Conservation (phyloP, 2,888 invertebrate species). For the Apeira syringaria region DNA sequence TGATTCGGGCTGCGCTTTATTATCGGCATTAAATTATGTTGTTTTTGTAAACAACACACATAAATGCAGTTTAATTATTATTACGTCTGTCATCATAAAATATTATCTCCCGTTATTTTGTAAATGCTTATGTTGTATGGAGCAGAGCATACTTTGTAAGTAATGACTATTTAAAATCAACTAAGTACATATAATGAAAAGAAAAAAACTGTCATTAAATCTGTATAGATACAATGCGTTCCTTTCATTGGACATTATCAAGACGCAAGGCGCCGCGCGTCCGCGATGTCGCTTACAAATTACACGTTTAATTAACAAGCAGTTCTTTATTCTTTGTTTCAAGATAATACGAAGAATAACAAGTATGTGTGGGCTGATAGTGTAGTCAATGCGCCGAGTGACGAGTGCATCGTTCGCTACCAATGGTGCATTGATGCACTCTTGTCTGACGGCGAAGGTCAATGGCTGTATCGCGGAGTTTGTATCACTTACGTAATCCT, state of each 20-base stretch:
- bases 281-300: slow-evolving; percentile 33
- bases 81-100: too few species aligned
- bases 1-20: too few species aligned
- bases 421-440: slow-evolving; percentile 74
- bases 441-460: slow-evolving; percentile 63
- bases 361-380: slow-evolving; percentile 72
- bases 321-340: slow-evolving; percentile 54
- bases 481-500: slow-evolving; percentile 66
- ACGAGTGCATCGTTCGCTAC: slow-evolving; percentile 66
- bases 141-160: too few species aligned
- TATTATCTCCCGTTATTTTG: too few species aligned
- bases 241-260: slow-evolving; percentile 31
- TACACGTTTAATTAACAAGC: slow-evolving; percentile 34
- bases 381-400: slow-evolving; percentile 23
- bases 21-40: too few species aligned
- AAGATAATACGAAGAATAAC: slow-evolving; percentile 61
- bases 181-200: too few species aligned
- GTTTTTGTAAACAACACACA: background rate
- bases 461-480: slow-evolving; percentile 62
- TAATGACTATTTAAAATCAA: too few species aligned
- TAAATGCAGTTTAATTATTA: too few species aligned
- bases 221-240: slow-evolving; percentile 19
- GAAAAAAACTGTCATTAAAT: slow-evolving; percentile 30
- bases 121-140: too few species aligned
- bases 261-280: slow-evolving; percentile 23